A percentile compares a stretch with the other conserved stretches of the same genome.
Conservation (phyloP, 1,140 invertebrate species). For the Sesamia nonagrioides region DNA sequence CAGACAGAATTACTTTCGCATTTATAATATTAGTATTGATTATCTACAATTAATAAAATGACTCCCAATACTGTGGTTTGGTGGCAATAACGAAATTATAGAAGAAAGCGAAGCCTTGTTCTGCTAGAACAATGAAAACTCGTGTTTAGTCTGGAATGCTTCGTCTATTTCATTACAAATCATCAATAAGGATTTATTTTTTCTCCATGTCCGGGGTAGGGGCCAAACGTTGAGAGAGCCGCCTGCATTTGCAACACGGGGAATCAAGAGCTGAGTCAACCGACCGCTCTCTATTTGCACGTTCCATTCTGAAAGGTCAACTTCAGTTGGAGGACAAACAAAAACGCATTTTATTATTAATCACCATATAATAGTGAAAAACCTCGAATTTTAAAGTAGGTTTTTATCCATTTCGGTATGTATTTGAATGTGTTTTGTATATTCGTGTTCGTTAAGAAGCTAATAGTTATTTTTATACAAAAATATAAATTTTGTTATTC, state of each 20-base stretch:
- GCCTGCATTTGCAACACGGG: conserved; percentile 75
- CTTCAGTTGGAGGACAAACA: conserved; percentile 43
- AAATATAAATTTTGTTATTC: too few species aligned
- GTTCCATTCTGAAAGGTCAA: conserved; percentile 76
- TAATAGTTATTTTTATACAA: not conserved
- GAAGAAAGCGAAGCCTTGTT: not conserved
- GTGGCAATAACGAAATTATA: too few species aligned
- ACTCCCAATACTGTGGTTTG: too few species aligned
- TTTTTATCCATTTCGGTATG: not conserved
- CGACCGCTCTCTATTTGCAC: conserved; percentile 76
- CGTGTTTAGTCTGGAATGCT: not conserved
- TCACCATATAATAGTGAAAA: not conserved
- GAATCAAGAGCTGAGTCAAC: conserved; percentile 84
- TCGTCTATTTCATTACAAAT: not conserved
- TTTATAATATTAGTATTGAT: too few species aligned
- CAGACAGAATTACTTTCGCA: too few species aligned
- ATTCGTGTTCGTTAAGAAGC: not conserved
- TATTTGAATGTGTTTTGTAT: not conserved
- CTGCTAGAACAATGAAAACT: not conserved
- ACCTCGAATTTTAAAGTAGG: not conserved
- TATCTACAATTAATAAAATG: too few species aligned
- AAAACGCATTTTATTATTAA: conserved; percentile 45
- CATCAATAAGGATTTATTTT: conserved; percentile 35
- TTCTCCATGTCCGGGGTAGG: conserved; percentile 26
- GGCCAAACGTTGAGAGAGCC: conserved; percentile 62